phyloP scores from a whole-genome alignment of 1,140 invertebrate species.

The Adelges cooleyi region DNA sequence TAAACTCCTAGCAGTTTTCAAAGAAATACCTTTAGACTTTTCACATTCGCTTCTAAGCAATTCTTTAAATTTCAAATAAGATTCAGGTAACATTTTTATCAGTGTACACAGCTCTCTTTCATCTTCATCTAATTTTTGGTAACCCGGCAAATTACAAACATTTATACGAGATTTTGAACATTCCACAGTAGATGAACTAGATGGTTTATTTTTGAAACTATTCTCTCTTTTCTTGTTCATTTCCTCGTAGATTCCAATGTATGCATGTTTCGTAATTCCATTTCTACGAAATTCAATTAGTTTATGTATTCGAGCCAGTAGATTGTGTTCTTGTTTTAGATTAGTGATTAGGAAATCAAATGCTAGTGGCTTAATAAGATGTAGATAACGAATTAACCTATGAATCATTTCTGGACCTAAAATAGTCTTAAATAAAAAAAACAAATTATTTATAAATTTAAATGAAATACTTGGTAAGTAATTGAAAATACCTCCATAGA shows the following conservation, averaged over 20 bases:
- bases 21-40: slow-evolving; percentile 52
- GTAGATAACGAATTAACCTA: slow-evolving; percentile 56
- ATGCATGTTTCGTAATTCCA: slow-evolving; percentile 55
- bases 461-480: not conserved
- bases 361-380: slow-evolving; percentile 56
- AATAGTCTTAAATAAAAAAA: slow-evolving; percentile 28
- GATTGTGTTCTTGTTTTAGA: slow-evolving; percentile 60
- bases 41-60: slow-evolving; percentile 62
- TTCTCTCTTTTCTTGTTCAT: slow-evolving; percentile 41
- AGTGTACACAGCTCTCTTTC: slow-evolving; percentile 67
- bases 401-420: slow-evolving; percentile 42
- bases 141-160: slow-evolving; percentile 64
- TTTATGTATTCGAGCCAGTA: slow-evolving; percentile 55
- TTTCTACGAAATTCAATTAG: slow-evolving; percentile 54
- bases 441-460: not conserved
- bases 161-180: slow-evolving; percentile 53
- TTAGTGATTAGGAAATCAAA: slow-evolving; percentile 46
- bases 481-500: slow-evolving; percentile 47
- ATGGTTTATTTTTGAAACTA: not conserved
- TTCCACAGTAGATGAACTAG: slow-evolving; percentile 30
- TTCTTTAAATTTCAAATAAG: slow-evolving; percentile 64
- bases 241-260: slow-evolving; percentile 53
- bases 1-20: slow-evolving; percentile 66
- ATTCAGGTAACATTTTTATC: slow-evolving; percentile 58
- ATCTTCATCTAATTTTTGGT: slow-evolving; percentile 54